phyloP scores from a whole-genome alignment of 2,113 vertebrate species.

The Glaucomys volans region DNA sequence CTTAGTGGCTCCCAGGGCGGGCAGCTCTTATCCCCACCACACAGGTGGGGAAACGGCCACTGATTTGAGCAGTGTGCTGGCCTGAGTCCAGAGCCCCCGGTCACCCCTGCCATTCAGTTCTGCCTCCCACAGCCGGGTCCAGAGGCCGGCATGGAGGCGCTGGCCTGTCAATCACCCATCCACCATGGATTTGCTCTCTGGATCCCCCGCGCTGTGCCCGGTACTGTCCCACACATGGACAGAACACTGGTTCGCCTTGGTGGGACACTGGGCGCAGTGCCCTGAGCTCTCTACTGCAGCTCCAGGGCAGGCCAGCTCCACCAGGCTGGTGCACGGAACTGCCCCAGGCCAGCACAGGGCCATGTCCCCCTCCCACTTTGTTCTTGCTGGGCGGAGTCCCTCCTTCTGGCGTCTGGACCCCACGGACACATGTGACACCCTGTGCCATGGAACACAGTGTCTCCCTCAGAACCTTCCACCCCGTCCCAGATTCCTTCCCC shows the following conservation, averaged over 20 bases:
- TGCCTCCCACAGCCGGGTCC: background rate
- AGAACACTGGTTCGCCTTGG: too few species aligned
- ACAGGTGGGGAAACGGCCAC: background rate
- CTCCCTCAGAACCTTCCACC: background rate
- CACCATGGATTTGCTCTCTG: background rate
- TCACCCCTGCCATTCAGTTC: background rate
- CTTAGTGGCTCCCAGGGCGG: background rate
- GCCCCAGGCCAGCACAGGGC: fast-evolving
- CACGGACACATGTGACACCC: background rate
- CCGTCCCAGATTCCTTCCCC: slow-evolving; percentile 62
- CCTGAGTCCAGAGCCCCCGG: background rate
- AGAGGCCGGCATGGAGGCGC: background rate
- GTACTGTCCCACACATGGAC: fast-evolving
- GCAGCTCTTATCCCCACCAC: fast-evolving
- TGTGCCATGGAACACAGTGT: background rate
- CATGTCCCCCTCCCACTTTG: too few species aligned
- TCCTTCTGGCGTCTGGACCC: background rate
- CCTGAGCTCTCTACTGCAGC: too few species aligned
- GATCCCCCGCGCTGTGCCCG: fast-evolving
- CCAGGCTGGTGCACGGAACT: too few species aligned
- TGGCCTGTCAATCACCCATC: background rate
- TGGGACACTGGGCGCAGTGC: fast-evolving
- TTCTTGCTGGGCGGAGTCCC: too few species aligned
- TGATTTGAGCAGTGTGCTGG: fast-evolving
- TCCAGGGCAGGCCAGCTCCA: fast-evolving